Percentiles rank a stretch among this genome's conserved stretches.
Conservation (phyloP, 2,797 vertebrate genomes). For the Acanthornis magna region DNA sequence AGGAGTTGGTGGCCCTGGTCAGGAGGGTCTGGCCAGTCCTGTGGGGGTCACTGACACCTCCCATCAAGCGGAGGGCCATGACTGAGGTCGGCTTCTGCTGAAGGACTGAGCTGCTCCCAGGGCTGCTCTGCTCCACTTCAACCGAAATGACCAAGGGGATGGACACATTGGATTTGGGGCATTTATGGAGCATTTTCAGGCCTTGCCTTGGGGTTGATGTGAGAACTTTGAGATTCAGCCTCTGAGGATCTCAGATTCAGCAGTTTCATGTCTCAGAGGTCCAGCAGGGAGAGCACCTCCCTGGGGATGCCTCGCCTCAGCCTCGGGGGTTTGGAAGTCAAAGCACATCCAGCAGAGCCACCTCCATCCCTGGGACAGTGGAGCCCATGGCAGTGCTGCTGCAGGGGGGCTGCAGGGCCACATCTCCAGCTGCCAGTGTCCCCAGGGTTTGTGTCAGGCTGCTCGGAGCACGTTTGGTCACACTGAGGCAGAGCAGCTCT, state of each 20-base stretch:
- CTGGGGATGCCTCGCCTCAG: neutral
- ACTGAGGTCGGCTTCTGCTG: neutral
- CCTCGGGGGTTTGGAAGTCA: neutral
- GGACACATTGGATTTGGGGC: neutral
- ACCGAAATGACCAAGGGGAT: neutral
- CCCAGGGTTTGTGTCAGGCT: fast-evolving
- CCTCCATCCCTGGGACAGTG: fast-evolving
- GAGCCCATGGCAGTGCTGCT: fast-evolving
- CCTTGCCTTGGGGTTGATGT: neutral
- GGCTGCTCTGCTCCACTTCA: neutral
- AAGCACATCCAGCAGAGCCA: neutral
- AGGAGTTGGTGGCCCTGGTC: neutral
- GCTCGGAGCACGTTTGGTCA: fast-evolving
- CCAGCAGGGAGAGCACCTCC: neutral
- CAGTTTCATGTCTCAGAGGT: neutral
- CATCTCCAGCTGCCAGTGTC: neutral
- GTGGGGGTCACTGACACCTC: neutral
- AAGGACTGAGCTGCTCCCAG: neutral
- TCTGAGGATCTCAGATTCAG: neutral
- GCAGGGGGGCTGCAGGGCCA: neutral
- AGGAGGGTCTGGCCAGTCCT: neutral
- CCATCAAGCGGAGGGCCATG: neutral
- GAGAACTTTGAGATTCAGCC: neutral
- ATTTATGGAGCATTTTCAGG: neutral
- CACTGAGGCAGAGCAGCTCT: neutral